phyloP scores from a whole-genome alignment of 2,888 invertebrate genomes.

The Pristionchus entomophagus region DNA sequence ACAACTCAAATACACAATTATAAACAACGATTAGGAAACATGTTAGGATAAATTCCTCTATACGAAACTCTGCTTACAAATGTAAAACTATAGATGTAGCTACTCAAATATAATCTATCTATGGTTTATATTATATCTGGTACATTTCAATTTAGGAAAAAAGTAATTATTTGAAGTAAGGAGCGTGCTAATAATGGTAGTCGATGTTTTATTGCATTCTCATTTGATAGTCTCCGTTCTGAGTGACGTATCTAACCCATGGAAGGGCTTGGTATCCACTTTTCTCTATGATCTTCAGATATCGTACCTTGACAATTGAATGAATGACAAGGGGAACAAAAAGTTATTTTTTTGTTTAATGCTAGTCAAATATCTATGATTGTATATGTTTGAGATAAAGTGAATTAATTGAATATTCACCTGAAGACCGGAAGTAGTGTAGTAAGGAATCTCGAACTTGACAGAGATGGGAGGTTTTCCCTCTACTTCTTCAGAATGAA shows the following conservation, averaged over 20 bases:
- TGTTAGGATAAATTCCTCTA: conserved; percentile 25
- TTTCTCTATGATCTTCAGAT: conserved; percentile 97
- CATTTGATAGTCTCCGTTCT: conserved; percentile 97
- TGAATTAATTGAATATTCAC: conserved; percentile 81
- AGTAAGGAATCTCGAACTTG: conserved; percentile 98
- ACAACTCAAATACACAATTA: background rate
- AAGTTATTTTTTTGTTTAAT: too few relatives aligned
- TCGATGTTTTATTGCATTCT: conserved; percentile 80
- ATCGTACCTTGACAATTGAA: conserved; percentile 82
- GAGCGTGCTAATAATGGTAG: conserved; percentile 24
- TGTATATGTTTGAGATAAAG: too few relatives aligned
- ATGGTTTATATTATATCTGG: background rate
- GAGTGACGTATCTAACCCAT: conserved; percentile 99
- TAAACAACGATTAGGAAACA: background rate
- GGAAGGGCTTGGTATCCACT: conserved; percentile 98
- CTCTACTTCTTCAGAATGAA: conserved; percentile 92
- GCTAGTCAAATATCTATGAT: too few relatives aligned
- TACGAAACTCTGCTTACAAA: background rate
- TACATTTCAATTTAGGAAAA: conserved; percentile 7
- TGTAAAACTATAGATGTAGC: background rate
- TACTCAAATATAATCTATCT: background rate
- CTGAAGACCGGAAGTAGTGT: conserved; percentile 98
- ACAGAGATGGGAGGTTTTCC: conserved; percentile 98
- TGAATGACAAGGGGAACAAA: background rate
- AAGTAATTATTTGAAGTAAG: background rate